Conservation (phyloP, 2,797 vertebrate species). For the Nothura maculosa region DNA sequence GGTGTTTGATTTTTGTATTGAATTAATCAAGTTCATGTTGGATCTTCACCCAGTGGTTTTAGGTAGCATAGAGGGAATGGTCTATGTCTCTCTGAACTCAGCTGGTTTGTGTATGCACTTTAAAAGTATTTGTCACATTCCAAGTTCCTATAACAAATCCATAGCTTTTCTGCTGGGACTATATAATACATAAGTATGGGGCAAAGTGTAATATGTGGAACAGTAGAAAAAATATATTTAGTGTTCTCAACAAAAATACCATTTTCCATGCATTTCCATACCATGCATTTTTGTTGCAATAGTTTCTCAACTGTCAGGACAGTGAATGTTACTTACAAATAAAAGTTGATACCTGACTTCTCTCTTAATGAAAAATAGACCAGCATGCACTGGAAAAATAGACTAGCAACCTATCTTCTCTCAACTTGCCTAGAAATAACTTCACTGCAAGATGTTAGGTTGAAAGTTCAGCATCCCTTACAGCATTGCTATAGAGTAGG, state of each 20-base stretch:
- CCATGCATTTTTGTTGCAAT: background rate
- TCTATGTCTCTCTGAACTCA: background rate
- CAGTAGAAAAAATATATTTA: background rate
- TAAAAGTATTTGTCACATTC: background rate
- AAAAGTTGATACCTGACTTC: background rate
- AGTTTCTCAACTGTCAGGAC: background rate
- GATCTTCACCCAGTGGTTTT: background rate
- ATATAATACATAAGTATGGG: background rate
- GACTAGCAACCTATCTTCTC: background rate
- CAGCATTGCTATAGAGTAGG: background rate
- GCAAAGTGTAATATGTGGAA: background rate
- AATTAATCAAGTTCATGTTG: background rate
- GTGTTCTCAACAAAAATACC: background rate
- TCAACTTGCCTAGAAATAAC: accelerated
- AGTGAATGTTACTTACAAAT: background rate
- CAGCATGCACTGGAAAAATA: background rate
- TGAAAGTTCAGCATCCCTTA: background rate
- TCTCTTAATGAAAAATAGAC: background rate
- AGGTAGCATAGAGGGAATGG: background rate
- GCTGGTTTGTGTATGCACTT: background rate
- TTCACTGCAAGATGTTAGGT: background rate
- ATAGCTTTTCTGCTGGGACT: background rate
- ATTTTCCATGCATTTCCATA: background rate
- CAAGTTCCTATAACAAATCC: background rate
- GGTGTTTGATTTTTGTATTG: background rate